phyloP scores from a whole-genome alignment of 2,888 invertebrate genomes.

The Diarsia mendica region DNA sequence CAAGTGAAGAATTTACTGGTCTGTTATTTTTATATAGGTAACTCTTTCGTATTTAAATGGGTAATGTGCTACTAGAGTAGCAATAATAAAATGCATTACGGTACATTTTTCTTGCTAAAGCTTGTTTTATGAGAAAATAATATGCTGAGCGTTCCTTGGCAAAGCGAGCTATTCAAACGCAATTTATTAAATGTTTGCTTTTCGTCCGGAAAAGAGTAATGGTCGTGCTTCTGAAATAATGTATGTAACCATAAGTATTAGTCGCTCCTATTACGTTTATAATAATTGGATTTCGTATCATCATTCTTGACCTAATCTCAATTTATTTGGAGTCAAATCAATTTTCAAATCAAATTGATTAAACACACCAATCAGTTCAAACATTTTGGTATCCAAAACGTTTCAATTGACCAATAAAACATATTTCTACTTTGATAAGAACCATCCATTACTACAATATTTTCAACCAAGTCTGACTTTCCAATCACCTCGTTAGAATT shows the following conservation, averaged over 20 bases:
- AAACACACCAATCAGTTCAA: too few relatives aligned
- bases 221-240: background rate
- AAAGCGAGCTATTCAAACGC: background rate
- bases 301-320: background rate
- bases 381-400: constrained; percentile 20
- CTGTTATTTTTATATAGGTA: constrained; percentile 16
- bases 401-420: constrained; percentile 48
- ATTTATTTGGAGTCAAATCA: background rate
- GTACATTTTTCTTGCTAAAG: constrained; percentile 7
- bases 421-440: constrained; percentile 49
- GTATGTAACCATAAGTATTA: background rate
- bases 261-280: background rate
- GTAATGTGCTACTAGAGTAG: background rate
- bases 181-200: constrained; percentile 4
- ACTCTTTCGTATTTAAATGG: constrained; percentile 10
- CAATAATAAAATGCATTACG: background rate
- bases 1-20: constrained; percentile 17
- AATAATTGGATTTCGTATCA: too few relatives aligned
- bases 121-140: constrained; percentile 19
- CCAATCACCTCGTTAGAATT: constrained; percentile 60
- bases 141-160: background rate
- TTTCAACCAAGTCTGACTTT: constrained; percentile 50
- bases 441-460: constrained; percentile 49
- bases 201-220: background rate
- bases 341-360: too few relatives aligned